Conservation (phyloP, 1,140 invertebrate species). For the Euwallacea fornicatus region DNA sequence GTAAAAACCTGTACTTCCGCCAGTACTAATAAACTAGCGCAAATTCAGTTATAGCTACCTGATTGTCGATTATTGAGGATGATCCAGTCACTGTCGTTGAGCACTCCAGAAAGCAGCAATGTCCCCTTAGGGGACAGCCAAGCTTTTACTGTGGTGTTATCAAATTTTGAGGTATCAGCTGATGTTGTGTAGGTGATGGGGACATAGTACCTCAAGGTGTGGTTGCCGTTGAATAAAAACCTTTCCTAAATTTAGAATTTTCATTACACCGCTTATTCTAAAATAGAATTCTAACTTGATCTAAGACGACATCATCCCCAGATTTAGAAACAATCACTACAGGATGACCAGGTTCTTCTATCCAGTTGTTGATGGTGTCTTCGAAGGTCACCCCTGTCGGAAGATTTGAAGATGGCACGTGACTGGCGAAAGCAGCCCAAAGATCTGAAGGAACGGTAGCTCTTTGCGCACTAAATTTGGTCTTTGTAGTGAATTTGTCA, state of each 20-base stretch:
- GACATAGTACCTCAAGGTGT: slow-evolving; percentile 21
- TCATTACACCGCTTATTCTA: neutral
- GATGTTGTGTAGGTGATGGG: slow-evolving; percentile 36
- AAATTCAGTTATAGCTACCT: slow-evolving; percentile 53
- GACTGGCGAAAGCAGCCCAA: slow-evolving; percentile 49
- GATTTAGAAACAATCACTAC: slow-evolving; percentile 50
- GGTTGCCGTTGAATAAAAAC: slow-evolving; percentile 32
- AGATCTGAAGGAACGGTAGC: slow-evolving; percentile 52
- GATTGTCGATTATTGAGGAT: slow-evolving; percentile 70
- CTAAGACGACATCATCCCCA: slow-evolving; percentile 30
- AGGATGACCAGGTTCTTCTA: slow-evolving; percentile 67
- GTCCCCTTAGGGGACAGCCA: slow-evolving; percentile 50
- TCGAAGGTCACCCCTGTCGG: slow-evolving; percentile 29
- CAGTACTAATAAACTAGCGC: neutral
- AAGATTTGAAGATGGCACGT: slow-evolving; percentile 38
- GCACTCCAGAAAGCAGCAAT: slow-evolving; percentile 1
- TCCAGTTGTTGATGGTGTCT: slow-evolving; percentile 60
- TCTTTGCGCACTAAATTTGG: slow-evolving; percentile 54
- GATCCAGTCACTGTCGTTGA: slow-evolving; percentile 61
- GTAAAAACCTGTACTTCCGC: slow-evolving; percentile 65
- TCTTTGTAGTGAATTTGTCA: neutral
- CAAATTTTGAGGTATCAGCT: slow-evolving; percentile 55
- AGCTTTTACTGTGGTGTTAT: slow-evolving; percentile 55
- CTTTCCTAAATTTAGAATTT: slow-evolving; percentile 36
- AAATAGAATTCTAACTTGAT: slow-evolving; percentile 31